Conservation (phyloP, 2,888 invertebrate genomes). For the Microplitis deprimator region DNA sequence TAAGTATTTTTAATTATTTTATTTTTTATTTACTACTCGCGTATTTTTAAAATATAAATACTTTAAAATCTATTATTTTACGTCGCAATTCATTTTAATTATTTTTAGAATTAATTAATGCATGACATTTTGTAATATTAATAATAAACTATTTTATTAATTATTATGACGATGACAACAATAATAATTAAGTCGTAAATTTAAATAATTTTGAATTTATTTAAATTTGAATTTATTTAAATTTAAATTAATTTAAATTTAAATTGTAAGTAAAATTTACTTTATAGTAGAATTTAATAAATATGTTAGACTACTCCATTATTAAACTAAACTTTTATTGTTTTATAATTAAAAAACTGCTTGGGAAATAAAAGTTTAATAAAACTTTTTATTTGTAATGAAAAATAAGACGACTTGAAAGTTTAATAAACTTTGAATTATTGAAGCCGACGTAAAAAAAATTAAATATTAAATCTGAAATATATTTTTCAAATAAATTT, state of each 20-base stretch:
- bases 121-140: not conserved
- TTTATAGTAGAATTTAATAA: not conserved
- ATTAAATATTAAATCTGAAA: not conserved
- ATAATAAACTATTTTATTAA: not conserved
- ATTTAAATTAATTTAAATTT: too few relatives aligned
- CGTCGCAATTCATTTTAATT: not conserved
- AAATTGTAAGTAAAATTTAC: not conserved
- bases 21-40: not conserved
- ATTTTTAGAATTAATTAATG: not conserved
- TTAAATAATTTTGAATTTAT: too few relatives aligned
- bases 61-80: not conserved
- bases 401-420: not conserved
- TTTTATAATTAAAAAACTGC: not conserved
- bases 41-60: not conserved
- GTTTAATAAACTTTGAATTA: not conserved
- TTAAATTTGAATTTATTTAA: too few relatives aligned
- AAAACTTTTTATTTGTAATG: not conserved
- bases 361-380: not conserved
- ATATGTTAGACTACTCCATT: not conserved
- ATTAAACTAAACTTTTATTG: not conserved
- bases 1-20: not conserved
- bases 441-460: not conserved
- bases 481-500: too few relatives aligned
- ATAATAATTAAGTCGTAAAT: too few relatives aligned
- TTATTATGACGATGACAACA: not conserved